Percentiles rank a stretch among this genome's conserved stretches.
Evolutionary conservation across 2,797 vertebrate species (phyloP).

Genomic region (Eulemur rubriventer): DNA sequence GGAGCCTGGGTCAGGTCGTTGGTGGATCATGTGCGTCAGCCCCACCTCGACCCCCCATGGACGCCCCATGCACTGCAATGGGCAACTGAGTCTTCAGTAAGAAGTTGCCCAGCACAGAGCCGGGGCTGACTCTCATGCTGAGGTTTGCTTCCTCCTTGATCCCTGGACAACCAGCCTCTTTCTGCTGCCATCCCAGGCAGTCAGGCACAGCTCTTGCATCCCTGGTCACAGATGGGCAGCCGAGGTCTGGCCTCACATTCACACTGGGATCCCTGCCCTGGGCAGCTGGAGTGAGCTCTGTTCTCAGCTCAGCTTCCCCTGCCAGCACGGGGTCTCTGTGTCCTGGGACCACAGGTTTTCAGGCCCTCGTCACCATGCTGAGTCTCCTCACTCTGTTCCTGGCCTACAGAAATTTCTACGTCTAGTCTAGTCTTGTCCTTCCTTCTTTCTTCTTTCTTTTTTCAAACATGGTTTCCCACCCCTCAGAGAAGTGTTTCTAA

Average conservation of each 20-base stretch:
- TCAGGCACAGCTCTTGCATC: not conserved
- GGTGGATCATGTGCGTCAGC: not conserved
- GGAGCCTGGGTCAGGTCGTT: not conserved
- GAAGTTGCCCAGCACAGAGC: not conserved
- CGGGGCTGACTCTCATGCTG: not conserved
- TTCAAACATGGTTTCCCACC: not conserved
- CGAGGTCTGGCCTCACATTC: not conserved
- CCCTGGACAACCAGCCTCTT: not conserved
- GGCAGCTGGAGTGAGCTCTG: not conserved
- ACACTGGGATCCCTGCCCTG: not conserved
- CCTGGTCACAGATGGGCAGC: not conserved
- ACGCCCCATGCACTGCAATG: accelerated
- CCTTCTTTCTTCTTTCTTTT: not conserved
- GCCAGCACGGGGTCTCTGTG: not conserved
- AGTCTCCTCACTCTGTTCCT: not conserved
- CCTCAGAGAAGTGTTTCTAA: not conserved
- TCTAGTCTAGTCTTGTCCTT: not conserved
- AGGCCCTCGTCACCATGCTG: not conserved
- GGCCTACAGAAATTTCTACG: not conserved
- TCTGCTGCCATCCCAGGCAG: not conserved
- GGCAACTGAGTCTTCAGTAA: not conserved
- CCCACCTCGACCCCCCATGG: not conserved
- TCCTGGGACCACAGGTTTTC: not conserved
- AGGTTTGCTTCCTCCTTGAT: not conserved
- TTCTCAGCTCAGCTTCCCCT: not conserved